phyloP scores from a whole-genome alignment of 2,113 vertebrate genomes.

The Xiphorhynchus elegans region DNA sequence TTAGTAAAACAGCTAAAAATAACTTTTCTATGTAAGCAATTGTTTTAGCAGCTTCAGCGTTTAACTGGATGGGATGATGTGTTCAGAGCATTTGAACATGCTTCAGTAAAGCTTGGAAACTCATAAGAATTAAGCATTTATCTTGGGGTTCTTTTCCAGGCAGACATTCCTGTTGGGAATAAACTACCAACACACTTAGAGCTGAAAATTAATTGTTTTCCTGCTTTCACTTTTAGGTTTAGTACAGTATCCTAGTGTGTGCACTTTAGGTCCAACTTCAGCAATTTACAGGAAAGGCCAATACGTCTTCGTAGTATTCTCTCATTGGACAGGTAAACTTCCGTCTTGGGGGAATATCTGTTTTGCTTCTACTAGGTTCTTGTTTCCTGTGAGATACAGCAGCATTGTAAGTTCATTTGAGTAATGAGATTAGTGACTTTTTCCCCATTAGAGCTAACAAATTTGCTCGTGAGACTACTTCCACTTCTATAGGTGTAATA shows the following conservation, averaged over 20 bases:
- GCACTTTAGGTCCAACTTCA: background rate
- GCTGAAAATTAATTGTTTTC: background rate
- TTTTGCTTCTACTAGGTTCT: background rate
- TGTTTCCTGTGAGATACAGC: background rate
- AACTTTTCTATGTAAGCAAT: background rate
- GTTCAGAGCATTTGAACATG: background rate
- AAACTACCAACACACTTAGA: background rate
- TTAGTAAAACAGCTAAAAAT: background rate
- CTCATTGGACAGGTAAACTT: background rate
- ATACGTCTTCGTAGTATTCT: background rate
- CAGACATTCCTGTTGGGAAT: accelerated
- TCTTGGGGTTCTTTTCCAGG: background rate
- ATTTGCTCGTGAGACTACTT: background rate
- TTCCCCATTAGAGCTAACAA: background rate
- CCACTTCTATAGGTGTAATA: background rate
- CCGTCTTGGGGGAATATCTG: background rate
- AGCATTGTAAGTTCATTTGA: background rate
- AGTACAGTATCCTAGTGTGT: accelerated
- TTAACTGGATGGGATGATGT: background rate
- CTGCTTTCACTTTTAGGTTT: background rate
- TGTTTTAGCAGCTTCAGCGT: background rate
- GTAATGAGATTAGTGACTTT: background rate
- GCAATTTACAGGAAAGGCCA: background rate
- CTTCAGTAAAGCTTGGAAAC: background rate
- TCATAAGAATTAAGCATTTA: background rate